Evolutionary conservation across 1,140 invertebrate genomes (phyloP).

Genomic region (Lordiphosa stackelbergi): DNA sequence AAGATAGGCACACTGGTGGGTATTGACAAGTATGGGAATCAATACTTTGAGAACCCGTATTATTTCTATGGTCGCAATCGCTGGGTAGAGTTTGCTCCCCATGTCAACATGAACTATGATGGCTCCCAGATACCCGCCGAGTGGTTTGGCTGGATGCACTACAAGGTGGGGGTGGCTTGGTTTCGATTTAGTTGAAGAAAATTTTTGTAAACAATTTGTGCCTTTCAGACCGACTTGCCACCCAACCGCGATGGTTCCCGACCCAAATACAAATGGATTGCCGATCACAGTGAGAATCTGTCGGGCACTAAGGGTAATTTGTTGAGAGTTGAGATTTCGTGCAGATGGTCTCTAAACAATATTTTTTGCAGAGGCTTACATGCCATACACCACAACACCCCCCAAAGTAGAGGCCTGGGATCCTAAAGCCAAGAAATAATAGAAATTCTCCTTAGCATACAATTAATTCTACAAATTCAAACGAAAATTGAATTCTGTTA

Average conservation of each 20-base stretch:
- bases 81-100: constrained; percentile 93
- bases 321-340: neutral
- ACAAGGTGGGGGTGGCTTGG: constrained; percentile 78
- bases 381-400: constrained; percentile 91
- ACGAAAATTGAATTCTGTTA: constrained; percentile 27
- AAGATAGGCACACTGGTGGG: constrained; percentile 93
- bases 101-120: constrained; percentile 91
- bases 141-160: constrained; percentile 93
- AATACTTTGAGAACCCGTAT: constrained; percentile 94
- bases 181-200: too few relatives aligned
- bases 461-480: constrained; percentile 42
- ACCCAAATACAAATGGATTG: constrained; percentile 91
- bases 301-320: constrained; percentile 84
- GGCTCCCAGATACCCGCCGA: constrained; percentile 94
- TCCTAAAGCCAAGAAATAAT: constrained; percentile 78
- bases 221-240: constrained; percentile 77
- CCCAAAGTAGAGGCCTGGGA: constrained; percentile 92
- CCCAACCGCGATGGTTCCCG: constrained; percentile 83
- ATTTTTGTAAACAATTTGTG: neutral
- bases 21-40: constrained; percentile 96
- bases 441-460: constrained; percentile 34
- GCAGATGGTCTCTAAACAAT: too few relatives aligned
- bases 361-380: constrained; percentile 81
- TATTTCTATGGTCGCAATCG: constrained; percentile 95
- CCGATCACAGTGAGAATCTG: constrained; percentile 88